These are phyloP conservation scores for Anastrepha obliqua DNA, from an alignment of 1,140 invertebrate genomes.

Conservation along the genomic window DNA sequence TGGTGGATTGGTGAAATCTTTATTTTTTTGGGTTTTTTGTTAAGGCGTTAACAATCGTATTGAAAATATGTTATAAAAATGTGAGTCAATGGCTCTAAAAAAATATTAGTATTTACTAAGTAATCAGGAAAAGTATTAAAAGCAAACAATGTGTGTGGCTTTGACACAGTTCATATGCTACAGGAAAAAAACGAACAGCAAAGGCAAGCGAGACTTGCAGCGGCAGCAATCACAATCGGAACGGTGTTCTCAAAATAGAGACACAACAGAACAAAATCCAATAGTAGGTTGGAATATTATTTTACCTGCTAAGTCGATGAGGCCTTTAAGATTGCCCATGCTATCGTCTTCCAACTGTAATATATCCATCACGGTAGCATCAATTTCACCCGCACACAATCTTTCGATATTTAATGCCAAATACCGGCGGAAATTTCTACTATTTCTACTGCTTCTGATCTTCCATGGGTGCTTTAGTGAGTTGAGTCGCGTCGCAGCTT, in stretches of 20 bases:
- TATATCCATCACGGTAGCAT: conserved; percentile 19
- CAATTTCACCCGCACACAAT: conserved; percentile 32
- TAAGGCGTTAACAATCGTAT: conserved; percentile 27
- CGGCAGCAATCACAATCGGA: neutral
- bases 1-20: conserved; percentile 12
- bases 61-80: conserved; percentile 26
- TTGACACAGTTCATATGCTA: conserved; percentile 18
- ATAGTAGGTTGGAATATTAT: neutral
- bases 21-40: conserved; percentile 10
- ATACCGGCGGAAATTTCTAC: conserved; percentile 72
- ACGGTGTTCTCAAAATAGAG: neutral
- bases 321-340: conserved; percentile 42
- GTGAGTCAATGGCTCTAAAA: neutral
- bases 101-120: neutral
- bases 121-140: neutral
- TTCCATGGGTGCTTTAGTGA: conserved; percentile 70
- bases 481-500: conserved; percentile 67
- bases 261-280: neutral
- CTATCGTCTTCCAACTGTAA: conserved; percentile 42
- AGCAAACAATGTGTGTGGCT: conserved; percentile 24
- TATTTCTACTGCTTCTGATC: conserved; percentile 66
- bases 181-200: neutral
- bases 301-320: neutral
- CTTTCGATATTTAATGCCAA: conserved; percentile 70
- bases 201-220: conserved; percentile 16